A percentile compares a stretch with the other conserved stretches of the same genome.
These are phyloP conservation scores for Phania funesta DNA, from an alignment of 2,888 invertebrate species.

Conservation along the genomic window DNA sequence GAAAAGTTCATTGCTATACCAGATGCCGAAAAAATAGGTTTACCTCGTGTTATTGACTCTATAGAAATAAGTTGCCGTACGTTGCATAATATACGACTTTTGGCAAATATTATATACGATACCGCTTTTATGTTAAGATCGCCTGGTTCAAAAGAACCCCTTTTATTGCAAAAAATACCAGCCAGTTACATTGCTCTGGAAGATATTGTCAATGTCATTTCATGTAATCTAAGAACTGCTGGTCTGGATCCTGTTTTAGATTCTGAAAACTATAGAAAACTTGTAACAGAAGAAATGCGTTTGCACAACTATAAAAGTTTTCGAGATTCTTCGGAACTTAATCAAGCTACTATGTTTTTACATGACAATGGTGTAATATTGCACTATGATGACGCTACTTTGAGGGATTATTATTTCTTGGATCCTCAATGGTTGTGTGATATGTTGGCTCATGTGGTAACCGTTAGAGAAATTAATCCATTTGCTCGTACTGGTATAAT, in stretches of 20 bases:
- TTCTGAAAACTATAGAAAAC: constrained; percentile 87
- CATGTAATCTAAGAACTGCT: constrained; percentile 86
- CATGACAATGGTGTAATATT: constrained; percentile 98
- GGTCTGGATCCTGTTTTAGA: constrained; percentile 90
- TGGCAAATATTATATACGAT: constrained; percentile 96
- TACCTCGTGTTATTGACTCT: constrained; percentile 95
- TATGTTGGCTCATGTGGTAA: constrained; percentile 97
- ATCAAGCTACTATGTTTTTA: constrained; percentile 97
- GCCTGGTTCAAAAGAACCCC: constrained; percentile 93
- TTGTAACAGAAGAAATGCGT: constrained; percentile 80
- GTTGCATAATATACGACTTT: constrained; percentile 91
- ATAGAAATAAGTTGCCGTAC: constrained; percentile 94
- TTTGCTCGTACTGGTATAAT: constrained; percentile 96
- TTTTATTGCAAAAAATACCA: constrained; percentile 96
- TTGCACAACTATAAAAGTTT: constrained; percentile 79
- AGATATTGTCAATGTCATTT: constrained; percentile 92
- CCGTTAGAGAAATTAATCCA: constrained; percentile 97
- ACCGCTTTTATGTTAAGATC: constrained; percentile 94
- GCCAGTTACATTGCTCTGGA: constrained; percentile 97
- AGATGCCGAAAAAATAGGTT: constrained; percentile 96
- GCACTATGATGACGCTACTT: constrained; percentile 95
- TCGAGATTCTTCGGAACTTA: constrained; percentile 93
- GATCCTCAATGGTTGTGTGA: constrained; percentile 99
- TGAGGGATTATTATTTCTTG: constrained; percentile 96
- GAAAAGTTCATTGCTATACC: constrained; percentile 94